Evolutionary conservation across 92 coral and sea anemone species (phyloP), one percentile per base, ranked within the genome.

Genomic region (Paramuricea clavata): DNA sequence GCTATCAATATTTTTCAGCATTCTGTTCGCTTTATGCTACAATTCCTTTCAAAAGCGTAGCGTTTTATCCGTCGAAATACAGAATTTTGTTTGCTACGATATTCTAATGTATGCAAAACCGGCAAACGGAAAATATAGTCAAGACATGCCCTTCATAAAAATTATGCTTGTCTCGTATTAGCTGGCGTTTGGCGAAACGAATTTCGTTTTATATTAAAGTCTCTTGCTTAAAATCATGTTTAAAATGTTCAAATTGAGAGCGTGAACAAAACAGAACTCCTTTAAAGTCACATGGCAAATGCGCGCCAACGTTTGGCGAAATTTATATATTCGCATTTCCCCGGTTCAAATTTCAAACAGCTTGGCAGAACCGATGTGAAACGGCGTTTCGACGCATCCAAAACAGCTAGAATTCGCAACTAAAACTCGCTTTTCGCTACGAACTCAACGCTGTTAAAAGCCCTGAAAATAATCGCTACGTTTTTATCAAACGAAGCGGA

Each of bases 261-360:
- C 39, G 72, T 65, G 72, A 1, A 65, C 72, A 31, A 25, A 0
- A 28, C 3, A 31, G 21, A 65, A 65, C 13, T 6, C 6, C 0
- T 13, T 54, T 5, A 19, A 28, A 65, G 39, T 28, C 72, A 65
- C 72, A 65, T 65, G 72, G 72, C 22, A n/a, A 65, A 16, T 27
- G 72, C 72, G 72, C 72, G 72, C 72, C 39, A 30, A 3, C 41
- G 13, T 21, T 19, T 19, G 17, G 62, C 62, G 62, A 54, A 19
- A 54, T 54, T 54, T 54, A 23, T 28, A 41, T 41, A 76, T 76
- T 60, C 69, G 68, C 69, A 76, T 49, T 52, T 76, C 31, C 3
- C 41, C 34, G 69, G 50, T 32, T 76, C 69, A 54, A 49, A 76
- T 54, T 76, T 76, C n/a, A 61, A 65, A 28, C 41, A 65, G n/a